Evolutionary conservation across 2,888 invertebrate species (phyloP), one percentile per base, ranked within the genome.

Genomic region (Ypsolopha scabrella): DNA sequence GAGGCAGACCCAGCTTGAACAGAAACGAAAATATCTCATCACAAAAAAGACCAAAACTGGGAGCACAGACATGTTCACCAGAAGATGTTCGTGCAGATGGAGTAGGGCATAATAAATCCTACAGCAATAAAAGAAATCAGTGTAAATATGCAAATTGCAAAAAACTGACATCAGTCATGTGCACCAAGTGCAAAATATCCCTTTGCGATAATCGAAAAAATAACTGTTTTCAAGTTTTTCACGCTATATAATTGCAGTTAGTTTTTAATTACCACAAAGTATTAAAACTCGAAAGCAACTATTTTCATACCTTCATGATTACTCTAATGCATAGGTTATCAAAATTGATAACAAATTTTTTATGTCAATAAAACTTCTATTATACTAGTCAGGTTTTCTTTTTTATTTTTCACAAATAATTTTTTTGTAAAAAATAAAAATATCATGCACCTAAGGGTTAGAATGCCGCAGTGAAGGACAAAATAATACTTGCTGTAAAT

Each of bases 151-250:
- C 46, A 36, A 11, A 13, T 8, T 50, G 50, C 36, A 48, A 48
- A 48, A 44, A 39, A 38, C 43, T 50, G 39, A 50, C 46, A 10
- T 53, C 46, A 48, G 45, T 53, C 33, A 39, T 33, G 46, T 52
- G 52, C 52, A 47, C 33, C n/a, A 55, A 55, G 49, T 54, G 53
- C 52, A 44, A 41, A 50, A 50, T 54, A 44, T 50, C 49, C 50
- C 49, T 49, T 38, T 53, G 54, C 39, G 36, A 35, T 37, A 54
- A 52, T 45, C 53, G 48, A 54, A 53, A 52, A 44, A 51, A 48
- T 48, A 51, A 49, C 38, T 53, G 50, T 41, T 44, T 49, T 13
- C 11, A 37, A 11, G 38, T 14, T 14, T 48, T 37, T 36, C 48
- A 48, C 34, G 36, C 46, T 34, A 35, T 24, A 14, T 45, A 45